phyloP scores from a whole-genome alignment of 2,888 invertebrate genomes.

The Ochropleura leucogaster region DNA sequence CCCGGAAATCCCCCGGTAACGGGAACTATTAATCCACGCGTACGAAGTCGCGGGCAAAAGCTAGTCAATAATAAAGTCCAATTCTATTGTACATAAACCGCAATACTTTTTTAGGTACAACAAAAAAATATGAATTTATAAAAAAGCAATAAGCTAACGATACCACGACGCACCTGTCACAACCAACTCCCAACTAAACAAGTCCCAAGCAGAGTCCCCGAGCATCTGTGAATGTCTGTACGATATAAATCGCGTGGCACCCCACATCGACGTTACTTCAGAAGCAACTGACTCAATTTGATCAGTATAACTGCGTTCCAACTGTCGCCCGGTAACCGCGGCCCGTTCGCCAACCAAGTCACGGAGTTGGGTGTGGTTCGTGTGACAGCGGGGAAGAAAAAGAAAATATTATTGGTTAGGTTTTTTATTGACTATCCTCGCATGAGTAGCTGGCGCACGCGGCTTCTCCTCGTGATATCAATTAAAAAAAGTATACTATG shows the following conservation, averaged over 20 bases:
- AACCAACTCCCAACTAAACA: slow-evolving; percentile 33
- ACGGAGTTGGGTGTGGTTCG: slow-evolving; percentile 74
- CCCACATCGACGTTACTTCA: slow-evolving; percentile 71
- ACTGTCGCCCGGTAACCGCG: slow-evolving; percentile 79
- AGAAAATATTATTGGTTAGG: not conserved
- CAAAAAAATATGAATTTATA: too few relatives aligned
- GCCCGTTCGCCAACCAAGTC: slow-evolving; percentile 83
- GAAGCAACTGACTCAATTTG: slow-evolving; percentile 86
- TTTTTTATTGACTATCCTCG: not conserved
- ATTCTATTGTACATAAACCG: too few relatives aligned
- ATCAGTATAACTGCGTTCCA: slow-evolving; percentile 88
- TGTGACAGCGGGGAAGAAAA: slow-evolving; percentile 63
- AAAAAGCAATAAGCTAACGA: not conserved
- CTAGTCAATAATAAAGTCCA: too few relatives aligned
- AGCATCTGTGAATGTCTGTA: slow-evolving; percentile 55
- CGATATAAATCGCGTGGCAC: slow-evolving; percentile 65
- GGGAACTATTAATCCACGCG: too few relatives aligned
- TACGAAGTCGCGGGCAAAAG: too few relatives aligned
- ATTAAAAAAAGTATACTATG: too few relatives aligned
- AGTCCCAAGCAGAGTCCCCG: slow-evolving; percentile 19
- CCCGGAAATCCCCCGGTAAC: too few relatives aligned
- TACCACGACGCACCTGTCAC: slow-evolving; percentile 26
- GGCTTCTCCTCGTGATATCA: too few relatives aligned
- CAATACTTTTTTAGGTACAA: too few relatives aligned
- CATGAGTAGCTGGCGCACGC: too few relatives aligned